Percentiles rank a stretch among this genome's conserved stretches.
Evolutionary conservation across 2,113 vertebrate species (phyloP).

Genomic region (Odontophorus gujanensis): DNA sequence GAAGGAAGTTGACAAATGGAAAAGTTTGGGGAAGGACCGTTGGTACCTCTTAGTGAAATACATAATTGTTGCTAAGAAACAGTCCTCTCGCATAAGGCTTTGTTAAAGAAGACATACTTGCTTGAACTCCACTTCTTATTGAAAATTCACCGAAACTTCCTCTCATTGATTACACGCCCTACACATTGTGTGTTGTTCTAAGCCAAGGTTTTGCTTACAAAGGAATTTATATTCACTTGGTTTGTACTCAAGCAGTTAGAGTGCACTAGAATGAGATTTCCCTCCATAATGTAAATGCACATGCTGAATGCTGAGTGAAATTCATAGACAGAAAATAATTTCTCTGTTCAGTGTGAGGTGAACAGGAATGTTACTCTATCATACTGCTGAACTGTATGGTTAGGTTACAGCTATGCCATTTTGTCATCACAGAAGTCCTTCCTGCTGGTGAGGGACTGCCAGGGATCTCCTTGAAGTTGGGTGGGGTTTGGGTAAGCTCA

Average conservation of each 20-base stretch:
- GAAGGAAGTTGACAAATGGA: background rate
- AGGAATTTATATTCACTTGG: background rate
- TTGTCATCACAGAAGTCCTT: background rate
- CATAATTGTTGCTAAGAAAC: background rate
- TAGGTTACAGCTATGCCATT: background rate
- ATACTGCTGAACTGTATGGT: background rate
- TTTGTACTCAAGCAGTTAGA: fast-evolving
- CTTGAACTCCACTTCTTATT: background rate
- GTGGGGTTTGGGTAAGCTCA: background rate
- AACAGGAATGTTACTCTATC: background rate
- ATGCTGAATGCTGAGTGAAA: background rate
- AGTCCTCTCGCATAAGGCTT: background rate
- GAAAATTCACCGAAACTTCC: background rate
- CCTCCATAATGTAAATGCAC: background rate
- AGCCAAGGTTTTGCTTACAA: background rate
- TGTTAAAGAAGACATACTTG: background rate
- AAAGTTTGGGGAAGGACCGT: background rate
- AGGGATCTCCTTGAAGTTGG: background rate
- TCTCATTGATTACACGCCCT: background rate
- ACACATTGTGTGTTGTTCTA: background rate
- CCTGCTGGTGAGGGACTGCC: background rate
- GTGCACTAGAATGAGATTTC: background rate
- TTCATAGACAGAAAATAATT: background rate
- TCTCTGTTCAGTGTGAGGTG: background rate
- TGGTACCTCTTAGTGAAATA: background rate